Evolutionary conservation across 2,113 vertebrate species (phyloP), one percentile per base, ranked within the genome.

Genomic region (Mirza zaza): DNA sequence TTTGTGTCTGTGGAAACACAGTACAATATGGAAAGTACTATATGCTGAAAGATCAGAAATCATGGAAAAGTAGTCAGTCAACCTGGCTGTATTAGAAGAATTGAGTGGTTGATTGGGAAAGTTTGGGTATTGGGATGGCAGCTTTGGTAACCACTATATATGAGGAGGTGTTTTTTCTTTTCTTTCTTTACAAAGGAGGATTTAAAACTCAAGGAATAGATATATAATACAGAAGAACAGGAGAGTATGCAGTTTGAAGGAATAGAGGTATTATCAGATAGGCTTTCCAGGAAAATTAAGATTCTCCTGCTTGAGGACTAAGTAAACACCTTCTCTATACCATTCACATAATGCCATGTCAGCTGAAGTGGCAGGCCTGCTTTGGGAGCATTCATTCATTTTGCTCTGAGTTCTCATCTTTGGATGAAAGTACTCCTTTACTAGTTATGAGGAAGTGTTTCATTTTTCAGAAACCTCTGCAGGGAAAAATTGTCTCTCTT

Each of bases 401-500:
- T 82, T 75, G 29, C n/a, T 80, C 10, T 45, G 52, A 59, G 55
- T 52, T 71, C 32, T 61, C 45, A 29, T 90, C 42, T 87, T 65
- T 61, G 39, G 52, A 45, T 81, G 59, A 52, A 93, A 84, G 57
- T 42, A 13, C 13, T 71, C 11, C 34, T 90, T 88, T 81, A 81
- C 67, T 18, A 17, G 32, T 65, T 84, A 59, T 32, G 52, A 71
- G 52, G 18, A 20, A 80, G 13, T 12, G 45, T 63, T 79, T 92
- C 34, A 76, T 50, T 96, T 92, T 92, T 94, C 50, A 89, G 67
- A 93, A 92, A 55, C 21, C 8, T 36, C 11, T 68, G 65, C 23
- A 55, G 57, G 71, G 84, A 90, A 83, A 90, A 81, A 55, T 52
- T 52, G 29, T 50, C 48, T 42, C 25, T 94, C 10, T 94, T 80